A percentile compares a stretch with the other conserved stretches of the same genome.
Evolutionary conservation across 2,888 invertebrate genomes (phyloP).

Genomic region (Scelioninae gen. 1): DNA sequence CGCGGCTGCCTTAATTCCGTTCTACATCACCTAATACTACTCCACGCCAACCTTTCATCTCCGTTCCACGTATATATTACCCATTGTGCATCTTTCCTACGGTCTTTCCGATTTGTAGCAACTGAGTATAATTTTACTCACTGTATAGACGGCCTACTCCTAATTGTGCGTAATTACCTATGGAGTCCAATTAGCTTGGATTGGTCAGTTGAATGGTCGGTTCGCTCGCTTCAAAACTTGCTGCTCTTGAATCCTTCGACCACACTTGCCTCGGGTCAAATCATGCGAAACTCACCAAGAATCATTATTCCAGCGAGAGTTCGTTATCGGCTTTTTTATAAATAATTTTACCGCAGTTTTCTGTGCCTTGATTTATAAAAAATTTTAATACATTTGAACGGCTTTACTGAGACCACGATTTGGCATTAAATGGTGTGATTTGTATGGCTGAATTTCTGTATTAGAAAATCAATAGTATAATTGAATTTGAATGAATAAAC

Average conservation of each 20-base stretch:
- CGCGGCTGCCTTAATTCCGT: conserved; percentile 73
- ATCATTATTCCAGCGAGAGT: conserved; percentile 52
- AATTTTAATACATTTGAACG: not conserved
- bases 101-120: conserved; percentile 77
- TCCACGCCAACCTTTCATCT: conserved; percentile 56
- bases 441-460: too few species aligned
- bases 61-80: conserved; percentile 13
- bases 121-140: conserved; percentile 75
- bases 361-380: not conserved
- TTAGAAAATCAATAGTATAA: too few species aligned
- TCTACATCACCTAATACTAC: conserved; percentile 57
- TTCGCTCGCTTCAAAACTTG: too few species aligned
- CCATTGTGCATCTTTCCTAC: conserved; percentile 46
- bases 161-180: conserved; percentile 84
- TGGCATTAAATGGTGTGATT: too few species aligned
- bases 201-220: too few species aligned
- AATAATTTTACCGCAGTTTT: not conserved
- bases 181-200: conserved; percentile 82
- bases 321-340: conserved; percentile 29
- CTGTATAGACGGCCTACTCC: conserved; percentile 79
- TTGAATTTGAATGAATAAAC: too few species aligned
- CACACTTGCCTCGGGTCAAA: conserved; percentile 73
- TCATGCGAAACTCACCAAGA: conserved; percentile 73
- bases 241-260: too few species aligned
- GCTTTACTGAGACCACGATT: too few species aligned